A percentile compares a stretch with the other conserved stretches of the same genome.
Conservation (phyloP, 1,140 invertebrate species). For the Brachionus angularis region DNA sequence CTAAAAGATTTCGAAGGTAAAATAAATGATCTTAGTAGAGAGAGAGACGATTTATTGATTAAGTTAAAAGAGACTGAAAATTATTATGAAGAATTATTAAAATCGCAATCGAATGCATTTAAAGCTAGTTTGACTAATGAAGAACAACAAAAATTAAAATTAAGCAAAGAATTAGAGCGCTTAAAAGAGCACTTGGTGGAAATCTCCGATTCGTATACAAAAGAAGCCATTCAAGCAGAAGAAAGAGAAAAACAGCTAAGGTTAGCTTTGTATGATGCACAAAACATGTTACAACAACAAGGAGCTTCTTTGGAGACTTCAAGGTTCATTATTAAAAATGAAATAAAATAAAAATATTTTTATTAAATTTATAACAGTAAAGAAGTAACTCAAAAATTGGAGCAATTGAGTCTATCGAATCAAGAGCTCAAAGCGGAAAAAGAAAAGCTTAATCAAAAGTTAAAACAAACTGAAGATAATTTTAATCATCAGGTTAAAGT, state of each 20-base stretch:
- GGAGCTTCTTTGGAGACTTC: constrained; percentile 17
- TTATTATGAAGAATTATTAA: constrained; percentile 16
- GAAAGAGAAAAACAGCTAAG: constrained; percentile 33
- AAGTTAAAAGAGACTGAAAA: constrained; percentile 10
- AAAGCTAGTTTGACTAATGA: background rate
- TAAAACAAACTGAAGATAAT: constrained; percentile 36
- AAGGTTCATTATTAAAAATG: too few relatives aligned
- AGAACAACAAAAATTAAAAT: constrained; percentile 6
- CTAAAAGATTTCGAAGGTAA: too few relatives aligned
- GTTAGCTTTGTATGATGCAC: background rate
- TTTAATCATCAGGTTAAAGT: constrained; percentile 40
- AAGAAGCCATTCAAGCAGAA: constrained; percentile 35
- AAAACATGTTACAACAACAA: constrained; percentile 18
- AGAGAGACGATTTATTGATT: background rate
- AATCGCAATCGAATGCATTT: background rate
- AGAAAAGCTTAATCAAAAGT: constrained; percentile 1
- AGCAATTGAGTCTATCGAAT: constrained; percentile 17
- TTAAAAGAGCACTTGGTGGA: constrained; percentile 33
- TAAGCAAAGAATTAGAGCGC: constrained; percentile 15
- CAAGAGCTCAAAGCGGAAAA: background rate
- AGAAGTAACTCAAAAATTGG: constrained; percentile 2
- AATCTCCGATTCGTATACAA: constrained; percentile 33
- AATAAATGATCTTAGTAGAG: too few relatives aligned
- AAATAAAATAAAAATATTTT: too few relatives aligned
- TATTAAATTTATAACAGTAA: constrained; percentile 2